Percentiles rank a stretch among this genome's conserved stretches.
These are phyloP conservation scores for Zosterops borbonicus DNA, from an alignment of 2,113 vertebrate genomes.

Conservation along the genomic window DNA sequence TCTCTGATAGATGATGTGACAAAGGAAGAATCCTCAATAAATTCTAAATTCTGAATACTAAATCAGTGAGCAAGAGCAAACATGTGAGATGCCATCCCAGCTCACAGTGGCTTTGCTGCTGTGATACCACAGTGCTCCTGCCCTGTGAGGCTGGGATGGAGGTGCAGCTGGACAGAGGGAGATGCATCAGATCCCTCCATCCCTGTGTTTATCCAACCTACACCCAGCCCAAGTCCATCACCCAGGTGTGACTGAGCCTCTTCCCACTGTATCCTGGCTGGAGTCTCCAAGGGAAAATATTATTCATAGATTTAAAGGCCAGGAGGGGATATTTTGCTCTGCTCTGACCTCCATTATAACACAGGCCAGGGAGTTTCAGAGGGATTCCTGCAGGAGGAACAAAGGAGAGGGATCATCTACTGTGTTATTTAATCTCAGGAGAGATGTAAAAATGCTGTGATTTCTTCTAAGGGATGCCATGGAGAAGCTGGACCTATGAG, in stretches of 20 bases:
- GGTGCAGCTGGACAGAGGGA: not conserved
- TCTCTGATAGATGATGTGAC: conserved; percentile 81
- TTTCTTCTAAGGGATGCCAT: not conserved
- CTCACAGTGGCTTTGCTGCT: not conserved
- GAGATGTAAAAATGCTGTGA: not conserved
- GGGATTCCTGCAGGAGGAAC: not conserved
- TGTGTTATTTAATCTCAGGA: not conserved
- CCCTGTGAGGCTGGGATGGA: not conserved
- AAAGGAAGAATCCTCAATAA: conserved; percentile 76
- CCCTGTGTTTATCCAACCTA: fast-evolving
- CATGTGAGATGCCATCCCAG: not conserved
- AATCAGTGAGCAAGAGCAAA: conserved; percentile 67
- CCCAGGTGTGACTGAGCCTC: not conserved
- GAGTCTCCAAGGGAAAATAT: not conserved
- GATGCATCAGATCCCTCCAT: fast-evolving
- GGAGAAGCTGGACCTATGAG: not conserved
- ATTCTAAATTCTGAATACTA: conserved; percentile 80
- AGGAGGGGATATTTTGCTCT: conserved; percentile 15
- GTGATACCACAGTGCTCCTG: not conserved
- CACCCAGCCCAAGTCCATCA: not conserved
- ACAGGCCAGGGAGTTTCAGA: not conserved
- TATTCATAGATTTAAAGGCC: conserved; percentile 53
- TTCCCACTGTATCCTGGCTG: not conserved
- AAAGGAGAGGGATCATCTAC: not conserved
- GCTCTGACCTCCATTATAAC: conserved; percentile 34